Evolutionary conservation across 1,140 invertebrate genomes (phyloP).

Genomic region (Yoshiicerus persimilis): DNA sequence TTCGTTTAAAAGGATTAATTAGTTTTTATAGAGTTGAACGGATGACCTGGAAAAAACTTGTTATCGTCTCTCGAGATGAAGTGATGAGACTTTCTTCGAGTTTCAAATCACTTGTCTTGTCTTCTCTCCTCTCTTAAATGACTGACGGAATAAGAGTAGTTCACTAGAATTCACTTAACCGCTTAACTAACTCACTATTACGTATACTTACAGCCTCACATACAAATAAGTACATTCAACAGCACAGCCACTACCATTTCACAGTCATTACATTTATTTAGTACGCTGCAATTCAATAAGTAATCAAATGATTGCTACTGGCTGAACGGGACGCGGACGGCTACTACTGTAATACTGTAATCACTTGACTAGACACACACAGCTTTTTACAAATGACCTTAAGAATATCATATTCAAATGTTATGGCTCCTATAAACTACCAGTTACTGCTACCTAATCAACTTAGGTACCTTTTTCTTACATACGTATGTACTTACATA

Average conservation of each 20-base stretch:
- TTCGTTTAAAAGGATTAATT: constrained; percentile 11
- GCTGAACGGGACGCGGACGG: neutral
- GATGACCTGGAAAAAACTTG: constrained; percentile 7
- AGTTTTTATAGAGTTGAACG: constrained; percentile 20
- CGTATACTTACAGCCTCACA: neutral
- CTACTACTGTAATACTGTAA: neutral
- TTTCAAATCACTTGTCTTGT: constrained; percentile 1
- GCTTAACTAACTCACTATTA: neutral
- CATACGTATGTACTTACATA: neutral
- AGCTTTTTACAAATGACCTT: neutral
- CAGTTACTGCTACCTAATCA: neutral
- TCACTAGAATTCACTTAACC: neutral
- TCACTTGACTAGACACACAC: neutral
- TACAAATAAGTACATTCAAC: neutral
- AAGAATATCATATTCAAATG: neutral
- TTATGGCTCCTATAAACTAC: neutral
- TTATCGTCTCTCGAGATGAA: constrained; percentile 13
- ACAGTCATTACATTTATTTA: neutral
- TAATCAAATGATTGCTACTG: constrained; percentile 4
- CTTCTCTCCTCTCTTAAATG: neutral
- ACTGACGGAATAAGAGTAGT: neutral
- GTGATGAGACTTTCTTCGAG: constrained; percentile 13
- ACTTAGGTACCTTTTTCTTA: neutral
- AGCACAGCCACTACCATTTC: neutral
- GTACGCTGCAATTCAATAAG: neutral